These are phyloP conservation scores for Lampris megalopsis DNA, from an alignment of 2,113 vertebrate genomes.

Conservation along the genomic window DNA sequence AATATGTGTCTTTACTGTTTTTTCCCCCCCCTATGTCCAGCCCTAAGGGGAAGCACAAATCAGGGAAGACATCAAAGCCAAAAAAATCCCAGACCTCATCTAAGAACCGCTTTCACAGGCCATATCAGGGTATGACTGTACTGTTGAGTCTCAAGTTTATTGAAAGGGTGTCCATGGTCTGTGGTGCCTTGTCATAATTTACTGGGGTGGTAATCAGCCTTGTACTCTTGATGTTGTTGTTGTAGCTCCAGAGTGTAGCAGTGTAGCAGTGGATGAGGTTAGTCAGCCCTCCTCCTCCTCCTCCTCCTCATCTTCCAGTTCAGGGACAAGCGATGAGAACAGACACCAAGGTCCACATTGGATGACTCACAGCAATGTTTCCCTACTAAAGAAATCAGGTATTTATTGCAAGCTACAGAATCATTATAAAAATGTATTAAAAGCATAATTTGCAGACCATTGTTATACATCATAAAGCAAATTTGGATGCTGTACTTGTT, in stretches of 20 bases:
- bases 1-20: neutral
- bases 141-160: neutral
- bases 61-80: conserved; percentile 87
- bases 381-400: conserved; percentile 83
- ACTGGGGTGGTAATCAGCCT: neutral
- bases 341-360: conserved; percentile 79
- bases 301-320: conserved; percentile 78
- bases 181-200: neutral
- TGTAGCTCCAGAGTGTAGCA: conserved; percentile 85
- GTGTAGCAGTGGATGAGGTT: conserved; percentile 84
- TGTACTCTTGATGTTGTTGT: neutral
- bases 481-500: too few species aligned
- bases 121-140: conserved; percentile 83
- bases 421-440: neutral
- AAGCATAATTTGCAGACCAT: too few species aligned
- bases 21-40: conserved; percentile 72
- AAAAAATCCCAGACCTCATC: conserved; percentile 87
- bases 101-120: conserved; percentile 85
- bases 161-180: neutral
- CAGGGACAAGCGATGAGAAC: conserved; percentile 79
- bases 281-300: conserved; percentile 84
- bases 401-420: conserved; percentile 39
- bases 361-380: conserved; percentile 83
- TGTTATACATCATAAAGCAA: too few species aligned
- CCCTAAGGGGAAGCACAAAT: conserved; percentile 92